Conservation (phyloP, 1,140 invertebrate genomes). For the Lysiphlebus fabarum region DNA sequence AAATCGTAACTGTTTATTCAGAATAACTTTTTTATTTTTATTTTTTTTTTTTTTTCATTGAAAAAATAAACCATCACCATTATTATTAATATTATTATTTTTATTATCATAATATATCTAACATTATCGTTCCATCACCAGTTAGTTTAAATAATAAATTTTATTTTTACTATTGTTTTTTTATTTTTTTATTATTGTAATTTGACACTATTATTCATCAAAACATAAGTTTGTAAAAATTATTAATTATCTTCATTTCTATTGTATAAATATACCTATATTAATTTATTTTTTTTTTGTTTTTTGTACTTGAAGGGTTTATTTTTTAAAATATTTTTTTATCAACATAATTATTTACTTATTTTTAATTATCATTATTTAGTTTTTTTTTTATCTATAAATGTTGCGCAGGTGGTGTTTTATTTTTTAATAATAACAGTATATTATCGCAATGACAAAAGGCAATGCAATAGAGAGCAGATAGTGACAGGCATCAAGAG, state of each 20-base stretch:
- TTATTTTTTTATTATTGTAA: constrained; percentile 3
- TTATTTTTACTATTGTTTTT: constrained; percentile 8
- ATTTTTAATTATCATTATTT: too few species aligned
- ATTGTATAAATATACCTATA: not conserved
- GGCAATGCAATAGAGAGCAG: constrained; percentile 48
- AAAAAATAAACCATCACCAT: not conserved
- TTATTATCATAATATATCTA: too few species aligned
- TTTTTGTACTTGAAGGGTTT: constrained; percentile 21
- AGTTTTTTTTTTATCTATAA: constrained; percentile 22
- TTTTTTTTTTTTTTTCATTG: too few species aligned
- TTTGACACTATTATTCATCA: too few species aligned
- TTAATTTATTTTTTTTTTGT: constrained; percentile 3
- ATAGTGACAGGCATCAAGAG: constrained; percentile 52
- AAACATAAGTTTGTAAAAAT: too few species aligned
- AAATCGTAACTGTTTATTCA: not conserved
- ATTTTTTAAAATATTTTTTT: not conserved
- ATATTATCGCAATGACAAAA: constrained; percentile 46
- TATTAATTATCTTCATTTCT: too few species aligned
- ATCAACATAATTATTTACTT: constrained; percentile 4
- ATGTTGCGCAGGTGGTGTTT: constrained; percentile 23
- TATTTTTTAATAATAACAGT: constrained; percentile 41
- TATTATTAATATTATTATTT: constrained; percentile 22
- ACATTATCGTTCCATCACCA: constrained; percentile 11
- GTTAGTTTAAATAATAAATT: constrained; percentile 7
- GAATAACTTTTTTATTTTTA: too few species aligned